Evolutionary conservation across 2,888 invertebrate species (phyloP), one percentile per base, ranked within the genome.

Genomic region (Escarpia spicata): DNA sequence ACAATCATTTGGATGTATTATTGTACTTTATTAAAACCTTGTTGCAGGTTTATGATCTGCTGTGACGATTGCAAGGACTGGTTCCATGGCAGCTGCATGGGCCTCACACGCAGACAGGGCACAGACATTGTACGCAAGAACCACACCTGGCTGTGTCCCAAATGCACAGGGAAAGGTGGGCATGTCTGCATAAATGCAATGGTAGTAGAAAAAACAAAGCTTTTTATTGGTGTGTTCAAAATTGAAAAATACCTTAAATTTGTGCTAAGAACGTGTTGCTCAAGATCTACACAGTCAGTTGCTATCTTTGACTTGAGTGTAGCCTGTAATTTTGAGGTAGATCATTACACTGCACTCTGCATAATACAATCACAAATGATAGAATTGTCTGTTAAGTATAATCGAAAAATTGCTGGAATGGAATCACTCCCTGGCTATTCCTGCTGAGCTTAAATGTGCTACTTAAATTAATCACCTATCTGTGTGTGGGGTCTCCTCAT

Each of bases 21-120:
- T 37, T 37, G 37, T 37, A 37, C 37, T 9, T 52, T 52, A 15
- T 52, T 52, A 9, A 10, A 45, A 12, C 9, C 19, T 89, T 26
- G 75, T 91, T 92, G 31, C 94, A 96, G 99, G 92, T 99, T 99
- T 96, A 99, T 99, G 99, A 99, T 99, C 95, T 98, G 98, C 96
- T 99, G 99, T 96, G 99, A 99, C 96, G 97, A 97, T 26, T 99
- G 99, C 96, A 98, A 98, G 96, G 99, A 99, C 96, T 99, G 99
- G 99, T 99, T 98, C 96, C 99, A 99, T 96, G 99, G 99, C n/a
- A 98, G 98, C 96, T 99, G 99, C 97, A 99, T 99, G 26, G 98
- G 98, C 95, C 98, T 99, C 91, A 98, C 98, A 98, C 98, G 97
- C 97, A 98, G 94, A 31, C 93, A 95, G 96, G 97, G 97, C 58